These are phyloP conservation scores for Synanthedon myopaeformis DNA, from an alignment of 2,888 invertebrate genomes.

Conservation along the genomic window DNA sequence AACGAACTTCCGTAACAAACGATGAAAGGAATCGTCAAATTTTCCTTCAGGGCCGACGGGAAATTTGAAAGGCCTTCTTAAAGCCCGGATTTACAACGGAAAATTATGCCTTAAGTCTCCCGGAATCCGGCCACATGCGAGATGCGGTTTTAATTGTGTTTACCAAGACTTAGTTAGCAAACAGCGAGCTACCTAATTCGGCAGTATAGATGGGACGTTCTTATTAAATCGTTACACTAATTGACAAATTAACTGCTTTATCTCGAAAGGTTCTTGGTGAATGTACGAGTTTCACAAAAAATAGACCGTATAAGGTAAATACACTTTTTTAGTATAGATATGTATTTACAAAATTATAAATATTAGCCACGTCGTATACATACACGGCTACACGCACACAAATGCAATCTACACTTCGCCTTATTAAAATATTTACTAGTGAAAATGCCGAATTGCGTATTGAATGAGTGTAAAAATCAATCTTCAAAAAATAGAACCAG, in stretches of 20 bases:
- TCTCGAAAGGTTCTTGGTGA: too few species aligned
- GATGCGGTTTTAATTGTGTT: slow-evolving; percentile 60
- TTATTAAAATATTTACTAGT: too few species aligned
- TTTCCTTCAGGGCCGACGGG: slow-evolving; percentile 30
- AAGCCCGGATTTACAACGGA: slow-evolving; percentile 45
- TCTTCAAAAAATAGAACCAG: too few species aligned
- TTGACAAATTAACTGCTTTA: neutral
- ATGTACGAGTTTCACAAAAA: too few species aligned
- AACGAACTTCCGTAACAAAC: slow-evolving; percentile 8
- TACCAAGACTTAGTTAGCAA: slow-evolving; percentile 48
- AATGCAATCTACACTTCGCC: too few species aligned
- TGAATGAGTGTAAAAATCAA: too few species aligned
- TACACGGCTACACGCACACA: too few species aligned
- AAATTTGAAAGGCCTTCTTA: slow-evolving; percentile 37
- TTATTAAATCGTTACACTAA: slow-evolving; percentile 15
- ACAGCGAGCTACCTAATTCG: slow-evolving; percentile 44
- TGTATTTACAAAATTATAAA: too few species aligned
- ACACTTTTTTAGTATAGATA: too few species aligned
- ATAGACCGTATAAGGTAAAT: too few species aligned
- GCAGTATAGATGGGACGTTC: slow-evolving; percentile 25
- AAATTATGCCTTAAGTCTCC: slow-evolving; percentile 50
- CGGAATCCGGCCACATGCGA: slow-evolving; percentile 47
- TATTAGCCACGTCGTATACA: too few species aligned
- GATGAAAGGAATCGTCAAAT: slow-evolving; percentile 23
- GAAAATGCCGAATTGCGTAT: too few species aligned